Percentiles rank a stretch among this genome's conserved stretches.
These are phyloP conservation scores for Pyrochroa serraticornis DNA, from an alignment of 2,888 invertebrate genomes.

Conservation along the genomic window DNA sequence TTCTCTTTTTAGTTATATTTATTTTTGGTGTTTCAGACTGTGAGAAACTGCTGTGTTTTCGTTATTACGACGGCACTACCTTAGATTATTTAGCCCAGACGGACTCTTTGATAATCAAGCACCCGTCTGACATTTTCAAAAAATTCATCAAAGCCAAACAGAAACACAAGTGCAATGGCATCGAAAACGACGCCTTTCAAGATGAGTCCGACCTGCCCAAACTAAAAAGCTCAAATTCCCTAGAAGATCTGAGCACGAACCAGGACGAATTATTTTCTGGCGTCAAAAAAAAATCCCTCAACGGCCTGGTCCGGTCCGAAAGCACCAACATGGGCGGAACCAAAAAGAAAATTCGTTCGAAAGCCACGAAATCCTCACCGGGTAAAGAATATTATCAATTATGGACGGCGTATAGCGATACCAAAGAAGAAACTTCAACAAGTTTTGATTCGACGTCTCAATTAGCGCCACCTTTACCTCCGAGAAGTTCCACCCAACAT, in stretches of 20 bases:
- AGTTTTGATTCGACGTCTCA: constrained; percentile 51
- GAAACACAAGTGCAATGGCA: constrained; percentile 51
- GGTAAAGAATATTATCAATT: constrained; percentile 72
- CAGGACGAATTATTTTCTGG: constrained; percentile 45
- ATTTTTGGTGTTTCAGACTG: constrained; percentile 63
- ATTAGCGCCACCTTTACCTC: constrained; percentile 74
- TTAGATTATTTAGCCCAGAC: constrained; percentile 71
- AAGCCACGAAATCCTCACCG: constrained; percentile 62
- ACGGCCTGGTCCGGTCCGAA: constrained; percentile 49
- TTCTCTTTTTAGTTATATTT: constrained; percentile 15
- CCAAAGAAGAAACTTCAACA: constrained; percentile 1
- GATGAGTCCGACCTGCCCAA: constrained; percentile 47
- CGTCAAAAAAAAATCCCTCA: constrained; percentile 54
- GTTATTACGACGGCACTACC: constrained; percentile 70
- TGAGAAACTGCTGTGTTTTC: constrained; percentile 72
- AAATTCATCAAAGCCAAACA: constrained; percentile 60
- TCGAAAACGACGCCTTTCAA: constrained; percentile 56
- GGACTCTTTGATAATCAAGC: constrained; percentile 66
- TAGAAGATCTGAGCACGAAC: constrained; percentile 48
- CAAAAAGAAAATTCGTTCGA: constrained; percentile 69
- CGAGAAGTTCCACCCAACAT: constrained; percentile 66
- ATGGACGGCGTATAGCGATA: constrained; percentile 67
- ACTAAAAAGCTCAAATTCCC: constrained; percentile 48
- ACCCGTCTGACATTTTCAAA: constrained; percentile 63
- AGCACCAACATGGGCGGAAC: constrained; percentile 66